These are phyloP conservation scores for Galeopsomyia nigrocyanea DNA, from an alignment of 2,888 invertebrate genomes.

Conservation along the genomic window DNA sequence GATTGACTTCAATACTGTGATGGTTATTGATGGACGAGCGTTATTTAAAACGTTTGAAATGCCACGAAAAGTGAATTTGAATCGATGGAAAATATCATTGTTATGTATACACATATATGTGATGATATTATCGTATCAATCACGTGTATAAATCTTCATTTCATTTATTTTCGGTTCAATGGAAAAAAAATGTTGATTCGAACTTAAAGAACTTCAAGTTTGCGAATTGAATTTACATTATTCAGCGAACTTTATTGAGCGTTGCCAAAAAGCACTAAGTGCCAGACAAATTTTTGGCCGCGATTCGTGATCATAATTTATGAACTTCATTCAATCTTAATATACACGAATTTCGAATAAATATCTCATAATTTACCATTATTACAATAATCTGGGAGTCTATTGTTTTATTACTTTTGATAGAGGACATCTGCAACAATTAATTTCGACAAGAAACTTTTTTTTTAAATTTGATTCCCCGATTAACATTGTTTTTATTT, in stretches of 20 bases:
- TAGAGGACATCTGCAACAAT: too few relatives aligned
- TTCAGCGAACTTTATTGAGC: conserved; percentile 17
- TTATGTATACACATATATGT: too few relatives aligned
- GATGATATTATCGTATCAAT: too few relatives aligned
- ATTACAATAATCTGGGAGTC: conserved; percentile 12
- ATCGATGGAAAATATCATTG: too few relatives aligned
- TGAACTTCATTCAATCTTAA: conserved; percentile 22
- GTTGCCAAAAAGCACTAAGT: conserved; percentile 33
- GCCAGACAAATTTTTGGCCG: conserved; percentile 38
- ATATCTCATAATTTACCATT: conserved; percentile 30
- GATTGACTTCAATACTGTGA: not conserved
- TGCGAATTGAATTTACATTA: conserved; percentile 24
- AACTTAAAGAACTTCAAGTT: not conserved
- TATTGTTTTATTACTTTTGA: too few relatives aligned
- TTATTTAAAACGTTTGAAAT: too few relatives aligned
- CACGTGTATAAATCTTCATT: too few relatives aligned
- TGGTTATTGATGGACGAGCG: conserved; percentile 1
- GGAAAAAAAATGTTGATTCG: not conserved
- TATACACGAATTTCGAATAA: conserved; percentile 15
- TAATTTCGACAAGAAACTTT: too few relatives aligned
- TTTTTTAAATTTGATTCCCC: too few relatives aligned
- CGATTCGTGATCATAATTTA: conserved; percentile 31
- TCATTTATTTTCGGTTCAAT: not conserved
- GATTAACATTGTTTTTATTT: too few relatives aligned
- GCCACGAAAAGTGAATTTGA: too few relatives aligned